Evolutionary conservation across 2,888 invertebrate genomes (phyloP), one percentile per base, ranked within the genome.

Genomic region (Chirona hameri): DNA sequence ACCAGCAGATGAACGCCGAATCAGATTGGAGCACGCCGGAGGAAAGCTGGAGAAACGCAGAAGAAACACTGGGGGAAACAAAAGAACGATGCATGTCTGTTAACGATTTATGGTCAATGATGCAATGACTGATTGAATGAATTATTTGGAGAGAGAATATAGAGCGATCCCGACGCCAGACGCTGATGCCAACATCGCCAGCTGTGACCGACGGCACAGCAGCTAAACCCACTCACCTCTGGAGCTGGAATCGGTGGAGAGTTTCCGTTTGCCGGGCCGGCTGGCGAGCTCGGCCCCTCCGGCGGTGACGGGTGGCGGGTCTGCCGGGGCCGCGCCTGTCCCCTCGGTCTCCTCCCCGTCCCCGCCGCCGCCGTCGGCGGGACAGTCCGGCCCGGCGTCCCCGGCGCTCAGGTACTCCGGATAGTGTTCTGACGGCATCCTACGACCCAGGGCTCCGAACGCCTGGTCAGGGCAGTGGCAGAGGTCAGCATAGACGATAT

Each of bases 391-490:
- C 18, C 14, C 48, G 48, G 46, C 48, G 10, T n/a, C 79, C 27
- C 7, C 14, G 18, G 52, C 0, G 15, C 27, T 31, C 18, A 95
- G 88, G 65, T 93, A 91, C 81, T 92, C 91, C 0, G 95, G 94
- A 82, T 92, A 91, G 87, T 92, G 92, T 84, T 91, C 90, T 0
- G 91, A 91, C 0, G 93, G 91, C 81, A 95, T 89, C 84, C 93
- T 92, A 86, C 92, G 93, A 15, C 93, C 93, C 87, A 93, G 92
- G 86, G 91, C 91, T n/a, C 91, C 91, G 87, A 95, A 95, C 82
- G 91, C 91, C 76, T 76, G 76, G 21, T 3, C 27, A 12, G 29
- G 3, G 27, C 4, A 27, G 69, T 7, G n/a, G 29, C 39, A 39
- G 39, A 7, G 39, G 39, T 39, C 39, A 39, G 39, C 7, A 39